Conservation (phyloP, 2,797 vertebrate species). For the Ficedula albicollis region DNA sequence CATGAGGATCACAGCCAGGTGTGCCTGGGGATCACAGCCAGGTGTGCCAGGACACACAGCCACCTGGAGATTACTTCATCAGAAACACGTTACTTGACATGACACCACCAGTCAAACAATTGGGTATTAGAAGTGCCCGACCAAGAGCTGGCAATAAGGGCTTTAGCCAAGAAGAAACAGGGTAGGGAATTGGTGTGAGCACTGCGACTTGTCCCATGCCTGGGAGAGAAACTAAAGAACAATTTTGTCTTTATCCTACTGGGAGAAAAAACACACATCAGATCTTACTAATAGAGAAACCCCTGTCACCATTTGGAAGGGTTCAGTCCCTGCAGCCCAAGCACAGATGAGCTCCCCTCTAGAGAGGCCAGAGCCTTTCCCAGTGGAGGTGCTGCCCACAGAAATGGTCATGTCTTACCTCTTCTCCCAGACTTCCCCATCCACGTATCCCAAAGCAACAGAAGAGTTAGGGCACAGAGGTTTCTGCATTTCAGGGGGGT, state of each 20-base stretch:
- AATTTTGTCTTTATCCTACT: not conserved
- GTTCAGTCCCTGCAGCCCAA: not conserved
- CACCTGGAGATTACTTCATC: not conserved
- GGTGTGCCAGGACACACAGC: not conserved
- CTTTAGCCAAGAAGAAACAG: not conserved
- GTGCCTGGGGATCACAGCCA: not conserved
- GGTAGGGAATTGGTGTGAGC: not conserved
- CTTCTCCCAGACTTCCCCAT: not conserved
- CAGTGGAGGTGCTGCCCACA: not conserved
- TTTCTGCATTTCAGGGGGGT: not conserved
- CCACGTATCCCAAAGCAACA: rapidly evolving
- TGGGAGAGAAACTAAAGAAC: not conserved
- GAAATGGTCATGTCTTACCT: not conserved
- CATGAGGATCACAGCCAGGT: too few relatives aligned
- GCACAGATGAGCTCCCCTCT: not conserved
- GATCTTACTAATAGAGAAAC: not conserved
- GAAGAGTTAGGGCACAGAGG: not conserved
- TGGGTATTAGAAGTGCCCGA: not conserved
- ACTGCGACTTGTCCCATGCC: too few relatives aligned
- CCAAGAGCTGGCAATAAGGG: not conserved
- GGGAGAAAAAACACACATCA: rapidly evolving
- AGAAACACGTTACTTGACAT: not conserved
- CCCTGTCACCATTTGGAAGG: not conserved
- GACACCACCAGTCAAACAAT: not conserved
- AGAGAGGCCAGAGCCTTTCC: not conserved